Evolutionary conservation across 1,140 invertebrate genomes (phyloP).

Genomic region (Hermetia illucens): DNA sequence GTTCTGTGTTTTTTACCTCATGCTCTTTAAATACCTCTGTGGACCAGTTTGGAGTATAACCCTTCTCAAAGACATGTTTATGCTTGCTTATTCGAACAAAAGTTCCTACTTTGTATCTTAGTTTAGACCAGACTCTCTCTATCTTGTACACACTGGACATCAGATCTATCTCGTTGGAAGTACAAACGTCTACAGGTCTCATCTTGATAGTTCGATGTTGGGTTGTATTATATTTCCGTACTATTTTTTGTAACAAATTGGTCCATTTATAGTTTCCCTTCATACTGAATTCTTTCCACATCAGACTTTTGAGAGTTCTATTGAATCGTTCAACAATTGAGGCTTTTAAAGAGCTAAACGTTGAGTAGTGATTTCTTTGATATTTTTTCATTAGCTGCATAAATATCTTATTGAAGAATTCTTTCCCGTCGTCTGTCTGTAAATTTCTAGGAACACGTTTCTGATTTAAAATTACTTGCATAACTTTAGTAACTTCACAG

Average conservation of each 20-base stretch:
- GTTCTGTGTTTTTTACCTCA: constrained; percentile 19
- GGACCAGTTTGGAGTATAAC: constrained; percentile 29
- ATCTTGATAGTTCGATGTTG: constrained; percentile 28
- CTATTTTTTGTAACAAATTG: constrained; percentile 20
- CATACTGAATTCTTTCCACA: constrained; percentile 30
- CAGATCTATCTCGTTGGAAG: constrained; percentile 15
- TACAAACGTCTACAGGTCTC: constrained; percentile 20
- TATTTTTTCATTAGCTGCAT: constrained; percentile 20
- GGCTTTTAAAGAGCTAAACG: constrained; percentile 30
- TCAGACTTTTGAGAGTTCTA: constrained; percentile 30
- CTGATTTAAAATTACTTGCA: constrained; percentile 16
- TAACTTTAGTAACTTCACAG: constrained; percentile 12
- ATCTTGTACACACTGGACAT: constrained; percentile 9
- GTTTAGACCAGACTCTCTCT: constrained; percentile 13
- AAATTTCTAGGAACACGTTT: constrained; percentile 23
- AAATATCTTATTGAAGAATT: constrained; percentile 30
- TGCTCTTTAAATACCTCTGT: constrained; percentile 28
- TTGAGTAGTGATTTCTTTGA: constrained; percentile 28
- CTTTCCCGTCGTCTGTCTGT: constrained; percentile 30
- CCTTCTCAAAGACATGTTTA: constrained; percentile 28
- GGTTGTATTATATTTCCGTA: constrained; percentile 29
- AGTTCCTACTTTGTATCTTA: constrained; percentile 18
- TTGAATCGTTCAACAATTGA: constrained; percentile 32
- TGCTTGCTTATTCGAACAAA: constrained; percentile 25
- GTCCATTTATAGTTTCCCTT: constrained; percentile 27